phyloP scores from a whole-genome alignment of 2,797 vertebrate genomes.

The Oreonectes daqikongensis region DNA sequence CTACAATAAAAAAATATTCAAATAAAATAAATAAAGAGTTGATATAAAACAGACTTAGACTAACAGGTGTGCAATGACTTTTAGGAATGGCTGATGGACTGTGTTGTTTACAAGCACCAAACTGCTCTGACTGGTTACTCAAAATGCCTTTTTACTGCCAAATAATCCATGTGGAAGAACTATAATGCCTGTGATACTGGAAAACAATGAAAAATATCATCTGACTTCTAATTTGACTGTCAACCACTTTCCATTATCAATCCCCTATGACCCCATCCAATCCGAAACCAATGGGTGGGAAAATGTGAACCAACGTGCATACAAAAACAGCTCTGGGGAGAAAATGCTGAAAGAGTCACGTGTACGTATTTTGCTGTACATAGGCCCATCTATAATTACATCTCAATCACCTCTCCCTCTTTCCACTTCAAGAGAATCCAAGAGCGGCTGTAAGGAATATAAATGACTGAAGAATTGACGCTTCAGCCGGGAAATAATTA shows the following conservation, averaged over 20 bases:
- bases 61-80: no score
- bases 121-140: neutral
- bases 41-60: no score
- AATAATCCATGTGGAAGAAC: neutral
- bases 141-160: neutral
- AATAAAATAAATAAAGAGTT: no score
- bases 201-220: neutral
- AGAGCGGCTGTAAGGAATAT: conserved; percentile 26
- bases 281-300: neutral
- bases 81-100: no score
- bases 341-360: neutral
- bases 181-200: no score
- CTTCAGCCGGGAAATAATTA: conserved; percentile 19
- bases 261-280: neutral
- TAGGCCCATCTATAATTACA: conserved; percentile 55
- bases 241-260: conserved; percentile 2
- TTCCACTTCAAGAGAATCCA: conserved; percentile 26
- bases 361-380: conserved; percentile 5
- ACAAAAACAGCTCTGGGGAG: neutral
- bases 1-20: neutral
- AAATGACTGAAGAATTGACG: conserved; percentile 7
- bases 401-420: conserved; percentile 44
- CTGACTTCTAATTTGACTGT: neutral
- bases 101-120: conserved; percentile 13
- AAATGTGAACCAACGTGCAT: neutral